Evolutionary conservation across 2,797 vertebrate genomes (phyloP).

Genomic region (Pangasius sanitwongsei): DNA sequence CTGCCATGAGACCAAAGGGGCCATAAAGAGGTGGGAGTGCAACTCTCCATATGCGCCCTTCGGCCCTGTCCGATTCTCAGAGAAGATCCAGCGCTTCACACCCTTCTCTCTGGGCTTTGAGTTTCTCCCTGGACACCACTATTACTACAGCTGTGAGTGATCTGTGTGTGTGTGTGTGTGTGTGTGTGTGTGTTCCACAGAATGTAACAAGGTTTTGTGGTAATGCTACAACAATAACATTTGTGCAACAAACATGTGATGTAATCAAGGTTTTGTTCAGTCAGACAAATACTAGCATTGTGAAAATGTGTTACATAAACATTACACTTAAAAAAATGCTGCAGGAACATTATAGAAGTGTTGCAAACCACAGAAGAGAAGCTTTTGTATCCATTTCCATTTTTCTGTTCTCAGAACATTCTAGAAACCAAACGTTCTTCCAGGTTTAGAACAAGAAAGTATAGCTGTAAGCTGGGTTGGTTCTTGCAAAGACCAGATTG

Average conservation of each 20-base stretch:
- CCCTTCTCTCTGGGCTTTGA: slow-evolving; percentile 92
- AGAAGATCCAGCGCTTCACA: slow-evolving; percentile 94
- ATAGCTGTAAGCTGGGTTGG: neutral
- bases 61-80: slow-evolving; percentile 85
- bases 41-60: slow-evolving; percentile 79
- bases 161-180: neutral
- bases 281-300: neutral
- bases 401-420: neutral
- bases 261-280: neutral
- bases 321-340: neutral
- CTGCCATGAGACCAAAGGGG: slow-evolving; percentile 78
- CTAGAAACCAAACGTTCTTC: neutral
- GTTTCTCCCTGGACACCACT: slow-evolving; percentile 86
- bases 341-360: neutral
- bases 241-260: neutral
- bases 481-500: neutral
- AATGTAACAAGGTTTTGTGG: neutral
- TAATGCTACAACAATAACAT: neutral
- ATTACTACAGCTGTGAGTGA: slow-evolving; percentile 95
- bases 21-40: slow-evolving; percentile 92
- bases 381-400: neutral
- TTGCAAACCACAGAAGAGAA: neutral
- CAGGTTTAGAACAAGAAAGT: neutral
- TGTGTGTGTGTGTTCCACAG: neutral
- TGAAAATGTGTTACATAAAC: neutral